Base-by-base conservation (phyloP, 2,888 invertebrate species). In the Lasius fuliginosus region DNA sequence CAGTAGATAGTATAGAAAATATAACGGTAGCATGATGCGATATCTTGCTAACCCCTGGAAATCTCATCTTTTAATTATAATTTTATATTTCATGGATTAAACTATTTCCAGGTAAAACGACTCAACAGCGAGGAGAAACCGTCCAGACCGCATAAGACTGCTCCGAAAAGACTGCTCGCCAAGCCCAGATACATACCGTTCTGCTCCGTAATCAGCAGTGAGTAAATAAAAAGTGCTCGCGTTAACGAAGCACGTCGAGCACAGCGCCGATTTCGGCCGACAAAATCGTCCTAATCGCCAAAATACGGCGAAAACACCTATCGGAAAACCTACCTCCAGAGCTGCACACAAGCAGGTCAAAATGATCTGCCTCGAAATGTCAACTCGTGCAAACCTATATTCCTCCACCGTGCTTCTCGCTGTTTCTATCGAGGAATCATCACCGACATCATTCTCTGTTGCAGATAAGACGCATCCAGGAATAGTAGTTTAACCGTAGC, bases 381-480 rank as follows among this genome's bases (percentile, higher is more conserved):
- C 86, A 75, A 76, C 89, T 33, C 71, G 56, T 33, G 62, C 68
- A 49, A 62, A 62, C 49, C 71, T 58, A 56, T 56, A 60, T n/a
- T 53, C n/a, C n/a, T n/a, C 30, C 58, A 18, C 23, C 53, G 30
- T 36, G 58, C 42, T 79, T 79, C 23, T 56, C 58, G 46, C 12
- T 40, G 79, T 12, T 46, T 67, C 69, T 67, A 65, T 15, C 84
- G 73, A 81, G 71, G 68, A 85, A 77, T 86, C 86, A 86, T 84
- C 84, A 88, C 56, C 83, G 86, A 82, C 89, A 84, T 90, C 84
- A 87, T 90, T 92, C 87, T 92, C 87, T 93, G 88, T 94, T 94
- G 49, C 93, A 94, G 94, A 92, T 91, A 93, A 93, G 86, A 91
- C 90, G 77, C 92, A 94, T 88, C 92, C 92, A 62, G 94, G 94